Percentiles rank a stretch among this genome's conserved stretches.
These are phyloP conservation scores for Ctenomys sociabilis DNA, from an alignment of 2,113 vertebrate genomes.

Conservation along the genomic window DNA sequence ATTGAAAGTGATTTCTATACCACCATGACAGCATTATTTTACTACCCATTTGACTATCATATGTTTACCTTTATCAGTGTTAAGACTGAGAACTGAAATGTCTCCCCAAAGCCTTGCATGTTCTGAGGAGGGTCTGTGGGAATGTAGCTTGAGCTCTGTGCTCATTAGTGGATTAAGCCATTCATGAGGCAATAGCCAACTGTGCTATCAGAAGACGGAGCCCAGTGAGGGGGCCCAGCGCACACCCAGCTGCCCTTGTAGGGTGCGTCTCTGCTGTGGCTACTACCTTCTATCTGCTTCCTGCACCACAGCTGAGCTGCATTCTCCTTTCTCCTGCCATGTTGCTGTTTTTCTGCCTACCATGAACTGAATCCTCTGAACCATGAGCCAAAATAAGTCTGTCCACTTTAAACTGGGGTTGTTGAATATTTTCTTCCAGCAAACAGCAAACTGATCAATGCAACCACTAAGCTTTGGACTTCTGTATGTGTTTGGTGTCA, in stretches of 20 bases:
- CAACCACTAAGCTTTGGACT: neutral
- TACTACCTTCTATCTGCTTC: neutral
- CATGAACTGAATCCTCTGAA: neutral
- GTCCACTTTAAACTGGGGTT: neutral
- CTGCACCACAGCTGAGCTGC: too few species aligned
- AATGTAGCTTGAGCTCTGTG: neutral
- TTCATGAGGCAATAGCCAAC: neutral
- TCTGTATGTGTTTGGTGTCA: too few species aligned
- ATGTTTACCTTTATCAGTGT: neutral
- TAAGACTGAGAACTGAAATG: neutral
- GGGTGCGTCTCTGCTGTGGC: neutral
- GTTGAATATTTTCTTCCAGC: neutral
- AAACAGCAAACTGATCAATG: neutral
- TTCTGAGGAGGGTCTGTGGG: neutral
- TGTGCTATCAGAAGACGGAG: neutral
- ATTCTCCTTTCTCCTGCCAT: neutral
- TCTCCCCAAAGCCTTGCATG: neutral
- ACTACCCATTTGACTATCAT: neutral
- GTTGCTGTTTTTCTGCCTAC: neutral
- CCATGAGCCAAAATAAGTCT: neutral
- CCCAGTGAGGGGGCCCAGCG: too few species aligned
- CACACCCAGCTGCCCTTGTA: neutral
- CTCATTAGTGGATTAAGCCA: neutral
- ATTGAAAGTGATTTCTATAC: neutral
- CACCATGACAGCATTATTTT: too few species aligned